Base-by-base conservation (phyloP, 2,113 vertebrate species). In the Toxostoma redivivum region DNA sequence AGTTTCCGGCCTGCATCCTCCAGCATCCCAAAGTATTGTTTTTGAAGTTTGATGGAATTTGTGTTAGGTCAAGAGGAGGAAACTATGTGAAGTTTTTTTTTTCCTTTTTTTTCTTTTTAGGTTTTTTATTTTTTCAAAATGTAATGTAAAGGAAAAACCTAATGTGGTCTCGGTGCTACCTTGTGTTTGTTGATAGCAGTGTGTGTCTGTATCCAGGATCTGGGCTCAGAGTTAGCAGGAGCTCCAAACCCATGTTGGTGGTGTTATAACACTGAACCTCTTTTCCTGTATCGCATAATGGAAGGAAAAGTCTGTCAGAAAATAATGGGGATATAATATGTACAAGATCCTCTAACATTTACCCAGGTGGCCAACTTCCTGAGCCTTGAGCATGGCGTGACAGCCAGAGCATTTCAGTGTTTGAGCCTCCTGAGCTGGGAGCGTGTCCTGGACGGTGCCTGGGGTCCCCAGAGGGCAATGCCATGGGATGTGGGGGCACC, bases 21-120 rank as follows among this genome's bases (percentile, higher is more conserved):
- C 92, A 95, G 93, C 96, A 98, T 97, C 97, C 94, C 97, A 96
- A 97, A 97, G 97, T 98, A 98, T 98, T 98, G 98, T 98, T 98
- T 98, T 97, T 98, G 97, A 98, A 98, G 97, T 98, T 98, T 97
- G 97, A 96, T 98, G 98, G 98, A 98, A 98, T 98, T 98, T 95
- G 96, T 97, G 97, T 97, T 97, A 98, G 97, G 97, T 97, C 97
- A 98, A 98, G 97, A 92, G 97, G 97, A 98, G 98, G 98, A 98
- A 98, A 96, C 97, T 94, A 96, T 92, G 96, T 94, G 97, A 97
- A 96, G 88, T 90, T 82, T 72, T n/a, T 17, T 2, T 44, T 35
- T 30, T 81, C 31, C 2, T 9, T 4, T 3, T 35, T 50, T 45
- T 89, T 67, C 12, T 42, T 42, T 42, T 42, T 15, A n/a, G n/a